Evolutionary conservation across 2,888 invertebrate genomes (phyloP), one percentile per base, ranked within the genome.

Genomic region (Elegia similella): DNA sequence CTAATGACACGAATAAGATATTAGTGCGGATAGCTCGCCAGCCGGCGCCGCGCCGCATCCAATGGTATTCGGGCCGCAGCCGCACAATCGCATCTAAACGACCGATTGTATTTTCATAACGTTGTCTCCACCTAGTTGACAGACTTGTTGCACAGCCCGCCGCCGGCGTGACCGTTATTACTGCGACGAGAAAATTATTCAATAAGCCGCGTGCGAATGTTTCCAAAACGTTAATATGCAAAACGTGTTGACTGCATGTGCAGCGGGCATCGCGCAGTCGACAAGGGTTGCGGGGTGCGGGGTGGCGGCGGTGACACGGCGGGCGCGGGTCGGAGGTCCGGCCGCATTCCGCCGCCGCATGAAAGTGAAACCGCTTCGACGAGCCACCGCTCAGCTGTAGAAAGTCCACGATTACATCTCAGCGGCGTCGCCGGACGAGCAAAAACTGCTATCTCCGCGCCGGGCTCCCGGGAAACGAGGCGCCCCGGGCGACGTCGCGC

Each of bases 1-100:
- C 89, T 86, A 88, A 88, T 88, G 90, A 89, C 90, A 89, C 88
- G 82, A 88, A 89, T 89, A 87, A 89, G 89, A 90, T 88, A 90
- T 89, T 87, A 86, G 85, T 84, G 81, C 83, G 82, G 85, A 88
- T 87, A 86, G 82, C 74, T 73, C 72, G 73, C 73, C 75, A 75
- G 69, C 70, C 75, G 76, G 70, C 76, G 77, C 73, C 77, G 78
- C 67, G 75, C 77, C 70, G 73, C 60, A 70, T 50, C 50, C 73
- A 70, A 71, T 71, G 76, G 80, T 84, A 86, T 86, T 83, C 80
- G 75, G 82, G 81, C 67, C 84, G 74, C 79, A 73, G 68, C 78
- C 78, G 77, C 74, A 76, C 44, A 12, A 80, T 80, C 79, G 66
- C 76, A 84, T 82, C 83, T 78, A 81, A 80, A 76, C 68, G 65